Base-by-base conservation (phyloP, 1,140 invertebrate species). In the Aphelenchoides avenae region DNA sequence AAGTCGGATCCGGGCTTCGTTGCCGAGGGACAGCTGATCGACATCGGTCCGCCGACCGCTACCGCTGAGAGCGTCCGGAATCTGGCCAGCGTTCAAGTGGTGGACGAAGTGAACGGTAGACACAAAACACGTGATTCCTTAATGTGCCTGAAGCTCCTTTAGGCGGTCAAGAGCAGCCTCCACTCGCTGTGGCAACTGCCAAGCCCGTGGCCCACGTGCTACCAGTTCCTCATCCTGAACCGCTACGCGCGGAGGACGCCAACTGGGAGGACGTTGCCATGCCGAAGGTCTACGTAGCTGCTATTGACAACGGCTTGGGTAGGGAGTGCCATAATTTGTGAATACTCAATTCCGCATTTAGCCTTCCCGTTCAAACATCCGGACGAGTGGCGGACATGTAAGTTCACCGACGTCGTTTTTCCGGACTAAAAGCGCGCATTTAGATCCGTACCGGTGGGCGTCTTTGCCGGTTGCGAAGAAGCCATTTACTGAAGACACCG, bases 361-460 rank as follows among this genome's bases (percentile, higher is more conserved):
- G 93, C 94, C 15, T 99, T 99, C 79, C 95, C 95, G 1, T 98
- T 95, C 78, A 99, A 99, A 78, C 95, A 99, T 81, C 95, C 95
- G 2, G 93, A 99, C 81, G 94, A 93, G 39, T 99, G 94, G 94
- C 83, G 95, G 60, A 91, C 93, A 11, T 99, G 82, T 83, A 68
- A 79, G 79, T 77, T 13, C 39, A 34, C 36, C 26, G 22, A 64
- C 53, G 7, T n/a, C n/a, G n/a, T n/a, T n/a, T n/a, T n/a, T n/a
- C n/a, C n/a, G n/a, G n/a, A n/a, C n/a, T n/a, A n/a, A n/a, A n/a
- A n/a, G n/a, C n/a, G n/a, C n/a, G n/a, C n/a, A n/a, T n/a, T 29
- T 42, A 83, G 82, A 98, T 85, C 92, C 92, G 55, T 99, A 95
- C 81, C 91, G 97, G 78, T 99, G 94, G 94, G 91, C 94, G 4